Base-by-base conservation (phyloP, 2,888 invertebrate species). In the Sabatieria punctata region DNA sequence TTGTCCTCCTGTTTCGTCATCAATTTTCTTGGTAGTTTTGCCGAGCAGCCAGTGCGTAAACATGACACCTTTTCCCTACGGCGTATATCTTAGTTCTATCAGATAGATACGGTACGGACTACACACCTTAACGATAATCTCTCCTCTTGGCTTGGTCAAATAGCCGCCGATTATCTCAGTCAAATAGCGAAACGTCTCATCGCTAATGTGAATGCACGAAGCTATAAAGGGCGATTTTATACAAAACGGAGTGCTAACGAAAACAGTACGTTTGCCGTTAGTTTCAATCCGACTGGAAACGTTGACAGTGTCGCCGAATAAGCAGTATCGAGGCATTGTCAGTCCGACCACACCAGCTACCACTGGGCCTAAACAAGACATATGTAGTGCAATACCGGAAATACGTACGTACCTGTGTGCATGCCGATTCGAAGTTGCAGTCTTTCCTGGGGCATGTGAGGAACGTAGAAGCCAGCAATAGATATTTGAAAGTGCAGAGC, bases 371-470 rank as follows among this genome's bases (percentile, higher is more conserved):
- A 25, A 22, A 35, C 6, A 19, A 2, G 6, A 2, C 21, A 26
- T n/a, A n/a, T n/a, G n/a, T n/a, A n/a, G n/a, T n/a, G n/a, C n/a
- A n/a, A n/a, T n/a, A n/a, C n/a, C n/a, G n/a, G n/a, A n/a, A n/a
- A n/a, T n/a, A n/a, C n/a, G n/a, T n/a, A n/a, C 26, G 11, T 21
- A 51, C 53, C 55, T 21, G 53, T 52, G 43, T 57, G 51, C 27
- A 57, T 52, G 25, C 57, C 57, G 23, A 56, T 53, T 35, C 57
- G 48, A 37, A 57, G 48, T 43, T 56, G 52, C 38, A 57, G 51
- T 4, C 52, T 37, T 40, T 57, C 56, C 8, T 18, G 30, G 2
- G 57, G 57, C 27, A 57, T 19, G 40, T 54, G 54, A 2, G 55
- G 51, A 18, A 55, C 43, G 37, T 48, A 43, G 50, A 57, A 56